Percentiles rank a stretch among this genome's conserved stretches.
Conservation (phyloP, 2,797 vertebrate genomes). For the Silurus lanzhouensis region DNA sequence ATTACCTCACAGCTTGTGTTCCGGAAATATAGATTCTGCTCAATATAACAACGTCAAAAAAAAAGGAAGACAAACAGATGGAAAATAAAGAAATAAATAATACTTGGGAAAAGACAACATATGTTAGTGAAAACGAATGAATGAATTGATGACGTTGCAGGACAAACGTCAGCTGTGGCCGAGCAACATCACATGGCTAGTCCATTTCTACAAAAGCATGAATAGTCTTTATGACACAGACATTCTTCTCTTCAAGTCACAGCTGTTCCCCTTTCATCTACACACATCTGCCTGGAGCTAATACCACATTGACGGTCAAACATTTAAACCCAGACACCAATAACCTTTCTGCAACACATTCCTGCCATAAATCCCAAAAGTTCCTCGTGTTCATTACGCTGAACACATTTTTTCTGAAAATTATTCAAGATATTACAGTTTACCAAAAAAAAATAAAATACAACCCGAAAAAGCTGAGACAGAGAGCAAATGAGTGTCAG, state of each 20-base stretch:
- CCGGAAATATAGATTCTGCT: not conserved
- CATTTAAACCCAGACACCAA: not conserved
- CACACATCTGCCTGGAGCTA: constrained; percentile 12
- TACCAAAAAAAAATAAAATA: not conserved
- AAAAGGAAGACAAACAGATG: too few species aligned
- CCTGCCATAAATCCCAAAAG: not conserved
- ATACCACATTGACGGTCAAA: constrained; percentile 10
- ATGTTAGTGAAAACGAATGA: not conserved
- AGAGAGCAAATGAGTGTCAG: not conserved
- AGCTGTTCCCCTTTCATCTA: constrained; percentile 31
- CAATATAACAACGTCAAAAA: too few species aligned
- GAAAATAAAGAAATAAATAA: too few species aligned
- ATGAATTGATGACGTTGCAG: not conserved
- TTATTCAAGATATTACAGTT: not conserved
- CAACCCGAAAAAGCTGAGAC: not conserved
- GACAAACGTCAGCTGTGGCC: not conserved
- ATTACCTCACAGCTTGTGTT: not conserved
- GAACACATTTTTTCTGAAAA: not conserved
- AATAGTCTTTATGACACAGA: constrained; percentile 10
- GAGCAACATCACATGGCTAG: constrained; percentile 1
- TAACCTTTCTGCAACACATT: constrained; percentile 10
- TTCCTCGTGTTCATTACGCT: not conserved
- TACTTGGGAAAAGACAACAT: too few species aligned
- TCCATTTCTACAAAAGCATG: not conserved
- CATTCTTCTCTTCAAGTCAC: not conserved